These are phyloP conservation scores for Bombus difficillimus DNA, from an alignment of 1,140 invertebrate species.

Conservation along the genomic window DNA sequence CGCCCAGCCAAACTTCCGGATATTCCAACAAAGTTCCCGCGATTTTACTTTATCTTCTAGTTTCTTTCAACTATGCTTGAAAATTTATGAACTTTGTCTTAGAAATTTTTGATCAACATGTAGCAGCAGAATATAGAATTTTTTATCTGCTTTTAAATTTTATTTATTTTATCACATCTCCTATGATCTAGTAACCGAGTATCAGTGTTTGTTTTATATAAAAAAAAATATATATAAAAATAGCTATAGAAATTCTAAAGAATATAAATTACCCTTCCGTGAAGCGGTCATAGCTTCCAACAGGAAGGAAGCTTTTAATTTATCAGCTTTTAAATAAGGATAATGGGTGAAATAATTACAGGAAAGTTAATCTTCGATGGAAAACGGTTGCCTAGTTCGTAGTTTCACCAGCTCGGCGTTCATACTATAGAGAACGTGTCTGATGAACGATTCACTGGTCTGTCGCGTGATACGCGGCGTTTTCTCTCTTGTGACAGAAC, in stretches of 20 bases:
- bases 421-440: slow-evolving; percentile 25
- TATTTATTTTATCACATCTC: too few relatives aligned
- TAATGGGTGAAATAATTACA: neutral
- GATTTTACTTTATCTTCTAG: too few relatives aligned
- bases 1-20: neutral
- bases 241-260: neutral
- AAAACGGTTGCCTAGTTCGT: neutral
- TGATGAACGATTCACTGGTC: slow-evolving; percentile 33
- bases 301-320: neutral
- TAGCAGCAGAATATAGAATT: too few relatives aligned
- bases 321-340: neutral
- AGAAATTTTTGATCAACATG: too few relatives aligned
- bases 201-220: neutral
- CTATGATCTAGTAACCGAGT: neutral
- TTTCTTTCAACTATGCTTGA: too few relatives aligned
- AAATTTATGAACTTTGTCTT: too few relatives aligned
- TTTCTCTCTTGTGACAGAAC: slow-evolving; percentile 18
- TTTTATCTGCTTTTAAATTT: too few relatives aligned
- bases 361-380: slow-evolving; percentile 18
- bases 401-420: neutral
- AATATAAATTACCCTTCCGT: too few relatives aligned
- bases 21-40: neutral
- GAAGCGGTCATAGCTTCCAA: neutral
- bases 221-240: neutral
- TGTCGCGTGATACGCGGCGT: slow-evolving; percentile 33